A percentile compares a stretch with the other conserved stretches of the same genome.
These are phyloP conservation scores for Hiodon alosoides DNA, from an alignment of 2,113 vertebrate species.

Conservation along the genomic window DNA sequence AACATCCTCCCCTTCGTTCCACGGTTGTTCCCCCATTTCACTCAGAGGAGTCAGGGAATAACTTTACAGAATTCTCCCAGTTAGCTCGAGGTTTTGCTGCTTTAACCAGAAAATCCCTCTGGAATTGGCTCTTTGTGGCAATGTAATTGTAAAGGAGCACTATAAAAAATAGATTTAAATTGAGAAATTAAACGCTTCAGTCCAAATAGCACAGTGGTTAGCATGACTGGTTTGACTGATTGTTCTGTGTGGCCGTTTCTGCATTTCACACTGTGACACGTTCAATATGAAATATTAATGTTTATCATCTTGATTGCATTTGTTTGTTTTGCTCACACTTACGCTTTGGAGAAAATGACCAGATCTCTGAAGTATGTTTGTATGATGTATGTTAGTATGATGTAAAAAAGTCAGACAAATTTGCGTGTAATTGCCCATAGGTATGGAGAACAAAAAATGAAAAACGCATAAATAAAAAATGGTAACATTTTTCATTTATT, in stretches of 20 bases:
- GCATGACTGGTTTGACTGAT: slow-evolving; percentile 11
- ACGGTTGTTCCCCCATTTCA: too few species aligned
- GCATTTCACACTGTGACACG: background rate
- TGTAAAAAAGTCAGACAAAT: background rate
- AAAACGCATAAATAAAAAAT: background rate
- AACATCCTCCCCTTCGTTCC: too few species aligned
- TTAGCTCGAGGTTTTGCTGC: slow-evolving; percentile 20
- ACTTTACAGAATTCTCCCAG: slow-evolving; percentile 1
- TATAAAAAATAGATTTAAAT: too few species aligned
- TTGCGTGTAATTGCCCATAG: background rate
- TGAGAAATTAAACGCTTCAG: too few species aligned
- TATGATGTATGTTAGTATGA: background rate
- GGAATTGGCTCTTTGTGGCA: too few species aligned
- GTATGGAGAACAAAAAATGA: slow-evolving; percentile 4
- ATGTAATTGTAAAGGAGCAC: too few species aligned
- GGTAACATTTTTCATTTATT: too few species aligned
- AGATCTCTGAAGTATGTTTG: background rate
- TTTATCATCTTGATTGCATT: background rate
- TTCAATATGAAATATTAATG: background rate
- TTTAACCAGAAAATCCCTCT: slow-evolving; percentile 50
- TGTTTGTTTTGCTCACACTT: background rate
- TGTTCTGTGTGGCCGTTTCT: background rate
- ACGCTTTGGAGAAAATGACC: background rate
- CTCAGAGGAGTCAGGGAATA: background rate
- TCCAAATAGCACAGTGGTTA: slow-evolving; percentile 44